A percentile compares a stretch with the other conserved stretches of the same genome.
phyloP scores from a whole-genome alignment of 2,113 vertebrate genomes.

The Cariama cristata region DNA sequence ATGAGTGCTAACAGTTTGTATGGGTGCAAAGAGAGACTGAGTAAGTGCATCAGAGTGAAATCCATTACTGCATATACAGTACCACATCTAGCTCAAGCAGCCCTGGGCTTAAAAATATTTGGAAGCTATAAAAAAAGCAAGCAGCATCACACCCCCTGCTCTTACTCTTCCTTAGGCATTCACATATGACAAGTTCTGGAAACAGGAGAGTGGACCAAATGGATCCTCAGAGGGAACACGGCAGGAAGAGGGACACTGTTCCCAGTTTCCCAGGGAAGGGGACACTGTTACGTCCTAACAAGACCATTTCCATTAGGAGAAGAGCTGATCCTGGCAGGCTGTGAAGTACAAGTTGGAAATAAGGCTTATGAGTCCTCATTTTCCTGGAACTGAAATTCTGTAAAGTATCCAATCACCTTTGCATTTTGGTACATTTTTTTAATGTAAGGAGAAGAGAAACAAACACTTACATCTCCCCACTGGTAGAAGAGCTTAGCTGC shows the following conservation, averaged over 20 bases:
- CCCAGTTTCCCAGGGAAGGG: background rate
- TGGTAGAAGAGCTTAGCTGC: slow-evolving; percentile 98
- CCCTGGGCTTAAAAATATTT: background rate
- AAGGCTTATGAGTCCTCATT: background rate
- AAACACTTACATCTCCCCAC: slow-evolving; percentile 93
- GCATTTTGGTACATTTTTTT: background rate
- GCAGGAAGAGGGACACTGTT: too few species aligned
- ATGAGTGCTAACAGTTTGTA: background rate
- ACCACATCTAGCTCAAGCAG: background rate
- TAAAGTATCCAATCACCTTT: background rate
- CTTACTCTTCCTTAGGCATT: background rate
- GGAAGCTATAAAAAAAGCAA: background rate
- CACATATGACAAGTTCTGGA: background rate
- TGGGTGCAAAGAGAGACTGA: background rate
- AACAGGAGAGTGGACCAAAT: background rate
- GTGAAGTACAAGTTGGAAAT: background rate
- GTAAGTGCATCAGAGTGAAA: background rate
- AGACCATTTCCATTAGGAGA: background rate
- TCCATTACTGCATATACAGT: background rate
- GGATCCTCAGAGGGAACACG: background rate
- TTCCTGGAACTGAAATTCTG: background rate
- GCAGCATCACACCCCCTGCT: background rate
- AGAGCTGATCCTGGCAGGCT: background rate
- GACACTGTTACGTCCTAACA: background rate
- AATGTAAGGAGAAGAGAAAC: background rate